Percentiles rank a stretch among this genome's conserved stretches.
Conservation (phyloP, 2,797 vertebrate genomes). For the Rhinatrema bivittatum region DNA sequence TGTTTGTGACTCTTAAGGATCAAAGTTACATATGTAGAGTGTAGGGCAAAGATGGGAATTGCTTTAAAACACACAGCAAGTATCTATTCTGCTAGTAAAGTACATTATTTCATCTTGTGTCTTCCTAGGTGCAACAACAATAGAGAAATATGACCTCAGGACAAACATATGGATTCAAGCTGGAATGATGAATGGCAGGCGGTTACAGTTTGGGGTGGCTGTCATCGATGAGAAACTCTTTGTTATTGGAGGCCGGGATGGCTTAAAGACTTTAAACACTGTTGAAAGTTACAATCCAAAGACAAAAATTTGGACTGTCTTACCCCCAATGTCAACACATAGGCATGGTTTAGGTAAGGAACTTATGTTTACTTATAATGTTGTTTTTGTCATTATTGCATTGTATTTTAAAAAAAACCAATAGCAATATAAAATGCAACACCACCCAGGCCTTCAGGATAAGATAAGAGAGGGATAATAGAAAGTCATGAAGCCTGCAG, state of each 20-base stretch:
- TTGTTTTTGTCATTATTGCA: neutral
- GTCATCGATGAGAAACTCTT: slow-evolving; percentile 67
- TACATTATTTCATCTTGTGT: slow-evolving; percentile 26
- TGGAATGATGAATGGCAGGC: slow-evolving; percentile 63
- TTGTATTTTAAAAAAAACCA: too few species aligned
- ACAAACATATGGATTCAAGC: slow-evolving; percentile 68
- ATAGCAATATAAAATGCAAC: too few species aligned
- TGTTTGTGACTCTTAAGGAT: too few species aligned
- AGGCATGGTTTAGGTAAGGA: slow-evolving; percentile 68
- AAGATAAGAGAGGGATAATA: too few species aligned
- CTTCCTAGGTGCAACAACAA: slow-evolving; percentile 61
- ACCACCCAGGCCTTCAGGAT: too few species aligned
- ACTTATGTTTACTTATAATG: neutral
- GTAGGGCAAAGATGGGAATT: too few species aligned
- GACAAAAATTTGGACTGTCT: slow-evolving; percentile 62
- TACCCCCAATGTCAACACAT: slow-evolving; percentile 67
- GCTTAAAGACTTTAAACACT: slow-evolving; percentile 66
- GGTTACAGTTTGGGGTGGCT: slow-evolving; percentile 65
- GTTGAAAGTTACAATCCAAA: slow-evolving; percentile 70
- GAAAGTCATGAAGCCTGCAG: too few species aligned
- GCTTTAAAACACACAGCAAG: too few species aligned
- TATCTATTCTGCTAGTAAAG: too few species aligned
- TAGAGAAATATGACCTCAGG: slow-evolving; percentile 68
- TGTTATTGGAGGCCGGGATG: slow-evolving; percentile 67
- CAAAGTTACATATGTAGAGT: too few species aligned